Conservation (phyloP, 2,113 vertebrate species). For the Coracopsis vasa region DNA sequence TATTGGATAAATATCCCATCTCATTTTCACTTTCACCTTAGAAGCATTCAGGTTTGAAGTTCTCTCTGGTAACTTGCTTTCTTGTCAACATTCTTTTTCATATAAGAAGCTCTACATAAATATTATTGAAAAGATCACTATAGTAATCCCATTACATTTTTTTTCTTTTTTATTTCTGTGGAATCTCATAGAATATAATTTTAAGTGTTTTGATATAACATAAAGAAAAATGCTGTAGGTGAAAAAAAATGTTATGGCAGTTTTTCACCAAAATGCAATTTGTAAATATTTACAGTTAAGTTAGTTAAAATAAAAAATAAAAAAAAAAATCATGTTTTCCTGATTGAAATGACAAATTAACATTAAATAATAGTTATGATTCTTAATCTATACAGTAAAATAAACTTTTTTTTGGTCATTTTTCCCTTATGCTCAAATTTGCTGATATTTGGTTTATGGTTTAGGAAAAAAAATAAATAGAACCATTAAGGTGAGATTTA, state of each 20-base stretch:
- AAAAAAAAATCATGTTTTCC: neutral
- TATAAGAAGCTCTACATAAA: neutral
- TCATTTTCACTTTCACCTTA: neutral
- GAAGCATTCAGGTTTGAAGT: neutral
- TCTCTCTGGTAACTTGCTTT: neutral
- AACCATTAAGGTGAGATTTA: neutral
- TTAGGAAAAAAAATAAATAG: neutral
- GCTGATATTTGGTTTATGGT: neutral
- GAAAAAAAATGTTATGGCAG: neutral
- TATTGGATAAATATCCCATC: neutral
- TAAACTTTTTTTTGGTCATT: too few species aligned
- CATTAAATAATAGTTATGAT: neutral
- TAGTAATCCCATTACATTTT: neutral
- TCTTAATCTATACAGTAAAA: neutral
- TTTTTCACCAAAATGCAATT: neutral
- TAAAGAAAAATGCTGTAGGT: neutral
- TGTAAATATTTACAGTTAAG: neutral
- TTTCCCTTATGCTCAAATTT: neutral
- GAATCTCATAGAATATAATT: neutral
- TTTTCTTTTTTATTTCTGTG: neutral
- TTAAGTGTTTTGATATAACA: neutral
- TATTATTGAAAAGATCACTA: neutral
- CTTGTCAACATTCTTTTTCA: neutral
- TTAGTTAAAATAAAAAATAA: neutral
- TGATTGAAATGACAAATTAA: neutral